Base-by-base conservation (phyloP, 1,140 invertebrate genomes). In the Antheraea pernyi region DNA sequence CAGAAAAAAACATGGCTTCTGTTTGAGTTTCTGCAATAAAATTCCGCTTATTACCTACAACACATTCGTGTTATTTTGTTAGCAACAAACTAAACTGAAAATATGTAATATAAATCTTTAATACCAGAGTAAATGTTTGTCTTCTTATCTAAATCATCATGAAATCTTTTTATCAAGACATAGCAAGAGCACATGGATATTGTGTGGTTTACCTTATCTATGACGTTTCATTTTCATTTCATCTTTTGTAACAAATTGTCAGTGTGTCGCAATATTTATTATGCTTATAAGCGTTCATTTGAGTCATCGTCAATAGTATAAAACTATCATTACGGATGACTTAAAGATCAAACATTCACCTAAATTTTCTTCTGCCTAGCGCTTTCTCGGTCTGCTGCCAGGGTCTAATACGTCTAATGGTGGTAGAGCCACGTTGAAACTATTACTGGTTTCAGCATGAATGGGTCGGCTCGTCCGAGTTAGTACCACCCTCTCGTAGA, bases 141-240 rank as follows among this genome's bases (percentile, higher is more conserved):
- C 68, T 22, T 16, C 37, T 30, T 69, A 69, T 69, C 68, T 69
- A 69, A 64, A 69, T 39, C 61, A 42, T 30, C 16, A 30, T 30
- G 22, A 30, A 30, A 30, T 30, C 22, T 30, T 30, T 30, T 30
- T 30, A 30, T 22, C 68, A 69, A 64, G 19, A 48, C 16, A 19
- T 39, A 22, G 19, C 62, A 37, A 65, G 53, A 64, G 9, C 46
- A 65, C 7, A 37, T 10, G 39, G 22, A 22, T n/a, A 42, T 59
- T 3, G 37, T 19, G 58, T 39, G 61, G 37, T 64, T 19, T 65
- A 6, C 46, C 13, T 53, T 53, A 53, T 53, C 46, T 13, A 53
- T 16, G 13, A 53, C 13, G 46, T 53, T 53, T 13, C 16, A 53
- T 53, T 53, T 53, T 16, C 11, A 42, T 42, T 16, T 13, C 13